Base-by-base conservation (phyloP, 2,797 vertebrate genomes). In the Nasua narica region DNA sequence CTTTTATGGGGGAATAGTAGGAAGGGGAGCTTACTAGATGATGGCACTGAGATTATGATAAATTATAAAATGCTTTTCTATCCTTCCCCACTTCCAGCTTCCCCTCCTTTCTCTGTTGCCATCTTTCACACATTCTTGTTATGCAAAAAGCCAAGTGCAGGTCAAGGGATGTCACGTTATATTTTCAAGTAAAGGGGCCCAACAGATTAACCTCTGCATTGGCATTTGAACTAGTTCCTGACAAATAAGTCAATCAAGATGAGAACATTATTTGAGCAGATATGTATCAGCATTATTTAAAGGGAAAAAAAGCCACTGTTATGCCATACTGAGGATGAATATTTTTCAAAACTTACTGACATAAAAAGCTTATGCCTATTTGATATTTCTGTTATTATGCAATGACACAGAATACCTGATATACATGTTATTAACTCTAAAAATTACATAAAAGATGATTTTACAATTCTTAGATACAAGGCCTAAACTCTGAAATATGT, bases 211-310 rank as follows among this genome's bases (percentile, higher is more conserved):
- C 50, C 65, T 92, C 56, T 88, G 21, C 43, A 43, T 25, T 54
- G 46, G 43, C 83, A 77, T 72, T 84, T 84, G 62, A 97, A 95
- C 62, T 91, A 9, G 5, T 58, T 67, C 52, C 16, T 84, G 19
- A 48, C 52, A 91, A 87, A 21, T 58, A 87, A 93, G 65, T 79
- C 69, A 95, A 90, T 95, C 70, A 93, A 29, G 29, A 84, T 25
- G n/a, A 95, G 69, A 93, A 70, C 5, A 62, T 15, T 90, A 29
- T 83, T 65, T 40, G 56, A 93, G 5, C 15, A 89, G n/a, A 81
- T 58, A 15, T 37, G 10, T 62, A 62, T n/a, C 14, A 76, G 32
- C 37, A 76, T 52, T 67, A n/a, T 23, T 60, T 90, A 37, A 46
- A 25, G 32, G 35, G 54, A 60, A 60, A 54, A 65, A 89, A 74